Evolutionary conservation across 2,888 invertebrate genomes (phyloP), one percentile per base, ranked within the genome.

Genomic region (Noctua comes): DNA sequence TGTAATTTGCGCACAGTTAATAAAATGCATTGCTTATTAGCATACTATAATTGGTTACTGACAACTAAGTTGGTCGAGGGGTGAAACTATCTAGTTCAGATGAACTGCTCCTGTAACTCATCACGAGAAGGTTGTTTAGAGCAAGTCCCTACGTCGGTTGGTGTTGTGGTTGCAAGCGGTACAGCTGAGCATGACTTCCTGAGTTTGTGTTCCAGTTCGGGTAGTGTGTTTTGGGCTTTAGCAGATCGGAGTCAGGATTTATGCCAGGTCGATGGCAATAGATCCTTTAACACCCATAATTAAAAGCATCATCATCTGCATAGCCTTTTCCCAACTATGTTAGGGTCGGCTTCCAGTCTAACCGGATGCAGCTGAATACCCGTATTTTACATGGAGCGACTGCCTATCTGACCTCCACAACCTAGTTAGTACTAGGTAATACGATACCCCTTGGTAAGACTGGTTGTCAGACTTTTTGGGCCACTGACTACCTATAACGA

Each of bases 21-120:
- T 83, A 54, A 68, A 81, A 82, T 82, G 51, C 79, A 84, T 79
- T 79, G 79, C 59, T 73, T 66, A 54, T 84, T 82, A 79, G 51
- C 84, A 84, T 84, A 36, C 31, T 59, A 59, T 78, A 82, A 82
- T 82, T 79, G 69, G 79, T 59, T 51, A 31, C 18, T 65, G 66
- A 13, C 8, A 21, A 40, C 6, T 1, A 21, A 27, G 13, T 2
- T 66, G 54, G 48, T 16, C 21, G n/a, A 21, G 48, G 43, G 40
- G 18, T 16, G n/a, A 16, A 62, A 64, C 21, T 64, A 10, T 64
- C 21, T 64, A 8, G 31, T 62, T 31, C 8, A 62, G 62, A 18
- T 62, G 3, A 62, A 62, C 62, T 31, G 62, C 16, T 27, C 16
- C 59, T 59, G 16, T 59, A 27, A 16, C 16, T 59, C 27, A 16